Conservation (phyloP, 2,113 vertebrate genomes). For the Thamnaconus septentrionalis region DNA sequence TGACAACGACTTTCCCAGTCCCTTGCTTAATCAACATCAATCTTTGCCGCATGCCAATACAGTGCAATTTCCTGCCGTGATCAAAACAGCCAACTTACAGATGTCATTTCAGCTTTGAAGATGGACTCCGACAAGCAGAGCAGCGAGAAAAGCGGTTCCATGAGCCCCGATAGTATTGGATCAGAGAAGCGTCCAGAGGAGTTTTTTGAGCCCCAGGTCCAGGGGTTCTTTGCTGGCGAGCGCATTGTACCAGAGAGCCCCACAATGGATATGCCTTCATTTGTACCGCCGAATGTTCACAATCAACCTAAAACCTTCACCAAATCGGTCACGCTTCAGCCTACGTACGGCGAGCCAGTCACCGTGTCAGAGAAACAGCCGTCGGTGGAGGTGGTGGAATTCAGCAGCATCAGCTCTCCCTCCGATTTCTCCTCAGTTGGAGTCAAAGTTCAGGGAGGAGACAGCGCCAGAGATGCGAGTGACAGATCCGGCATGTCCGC, state of each 20-base stretch:
- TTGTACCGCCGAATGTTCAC: slow-evolving; percentile 63
- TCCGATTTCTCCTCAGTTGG: slow-evolving; percentile 48
- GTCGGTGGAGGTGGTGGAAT: slow-evolving; percentile 74
- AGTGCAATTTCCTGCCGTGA: slow-evolving; percentile 25
- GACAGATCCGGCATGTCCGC: slow-evolving; percentile 96
- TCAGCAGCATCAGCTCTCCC: slow-evolving; percentile 63
- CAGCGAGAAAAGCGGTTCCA: slow-evolving; percentile 70
- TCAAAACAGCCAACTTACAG: slow-evolving; percentile 87
- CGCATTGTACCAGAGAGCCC: slow-evolving; percentile 71
- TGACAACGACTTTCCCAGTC: slow-evolving; percentile 60
- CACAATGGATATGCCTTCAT: slow-evolving; percentile 67
- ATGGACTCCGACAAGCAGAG: slow-evolving; percentile 88
- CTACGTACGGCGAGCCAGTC: slow-evolving; percentile 65
- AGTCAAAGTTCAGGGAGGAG: slow-evolving; percentile 52
- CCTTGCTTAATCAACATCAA: slow-evolving; percentile 37
- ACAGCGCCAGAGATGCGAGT: slow-evolving; percentile 64
- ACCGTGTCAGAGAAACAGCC: slow-evolving; percentile 76
- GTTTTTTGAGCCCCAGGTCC: slow-evolving; percentile 63
- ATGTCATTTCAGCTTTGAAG: slow-evolving; percentile 98
- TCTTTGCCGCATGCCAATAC: slow-evolving; percentile 57
- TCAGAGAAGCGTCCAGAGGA: slow-evolving; percentile 71
- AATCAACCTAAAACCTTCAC: slow-evolving; percentile 69
- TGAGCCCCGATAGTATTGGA: slow-evolving; percentile 75
- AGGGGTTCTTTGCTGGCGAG: slow-evolving; percentile 68
- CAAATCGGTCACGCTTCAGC: slow-evolving; percentile 60